Evolutionary conservation across 2,888 invertebrate genomes (phyloP).

Genomic region (Hedychridium roseum): DNA sequence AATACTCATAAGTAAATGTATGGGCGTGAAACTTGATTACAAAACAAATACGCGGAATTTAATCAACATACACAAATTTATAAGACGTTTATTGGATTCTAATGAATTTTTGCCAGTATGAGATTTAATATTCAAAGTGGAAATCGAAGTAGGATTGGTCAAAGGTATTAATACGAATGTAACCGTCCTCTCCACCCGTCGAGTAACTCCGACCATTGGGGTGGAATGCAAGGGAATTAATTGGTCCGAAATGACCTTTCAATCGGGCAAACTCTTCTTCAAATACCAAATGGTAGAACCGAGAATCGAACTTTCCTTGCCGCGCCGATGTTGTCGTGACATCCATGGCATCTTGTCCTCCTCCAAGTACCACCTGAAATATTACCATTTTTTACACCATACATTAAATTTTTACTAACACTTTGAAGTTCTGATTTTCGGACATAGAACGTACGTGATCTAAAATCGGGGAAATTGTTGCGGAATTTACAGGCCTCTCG

Average conservation of each 20-base stretch:
- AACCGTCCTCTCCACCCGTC: constrained; percentile 99
- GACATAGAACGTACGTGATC: constrained; percentile 78
- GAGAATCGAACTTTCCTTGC: constrained; percentile 96
- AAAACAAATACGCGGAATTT: too few relatives aligned
- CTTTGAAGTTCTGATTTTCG: background rate
- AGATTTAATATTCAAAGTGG: constrained; percentile 81
- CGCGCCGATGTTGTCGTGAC: constrained; percentile 94
- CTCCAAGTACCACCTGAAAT: constrained; percentile 85
- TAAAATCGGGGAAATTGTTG: constrained; percentile 92
- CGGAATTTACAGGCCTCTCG: constrained; percentile 97
- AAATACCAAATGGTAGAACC: constrained; percentile 76
- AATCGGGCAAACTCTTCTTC: constrained; percentile 83
- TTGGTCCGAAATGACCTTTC: constrained; percentile 99
- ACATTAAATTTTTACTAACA: background rate
- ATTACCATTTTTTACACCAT: constrained; percentile 1
- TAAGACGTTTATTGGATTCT: too few relatives aligned
- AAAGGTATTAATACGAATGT: constrained; percentile 93
- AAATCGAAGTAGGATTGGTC: constrained; percentile 97
- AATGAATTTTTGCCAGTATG: background rate
- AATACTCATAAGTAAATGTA: too few relatives aligned
- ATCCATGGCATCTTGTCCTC: constrained; percentile 99
- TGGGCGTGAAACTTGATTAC: too few relatives aligned
- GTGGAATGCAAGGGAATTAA: constrained; percentile 97
- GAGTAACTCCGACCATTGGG: constrained; percentile 97
- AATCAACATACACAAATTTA: too few relatives aligned